These are phyloP conservation scores for Varecia variegata DNA, from an alignment of 2,797 vertebrate species.

Conservation along the genomic window DNA sequence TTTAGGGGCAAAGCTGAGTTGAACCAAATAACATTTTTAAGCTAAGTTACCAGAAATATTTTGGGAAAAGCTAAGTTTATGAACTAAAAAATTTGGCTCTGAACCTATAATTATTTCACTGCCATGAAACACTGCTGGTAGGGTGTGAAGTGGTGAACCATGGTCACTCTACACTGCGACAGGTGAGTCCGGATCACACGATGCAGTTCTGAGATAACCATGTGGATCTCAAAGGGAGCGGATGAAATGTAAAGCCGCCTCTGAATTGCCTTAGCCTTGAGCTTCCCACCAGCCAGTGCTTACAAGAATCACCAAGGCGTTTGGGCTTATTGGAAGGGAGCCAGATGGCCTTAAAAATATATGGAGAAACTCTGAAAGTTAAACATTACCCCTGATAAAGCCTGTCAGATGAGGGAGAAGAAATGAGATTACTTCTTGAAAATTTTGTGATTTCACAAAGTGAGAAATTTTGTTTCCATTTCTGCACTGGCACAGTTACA, in stretches of 20 bases:
- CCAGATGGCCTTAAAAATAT: not conserved
- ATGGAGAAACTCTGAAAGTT: not conserved
- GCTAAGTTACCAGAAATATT: slow-evolving; percentile 16
- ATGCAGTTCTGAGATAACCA: not conserved
- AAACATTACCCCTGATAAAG: not conserved
- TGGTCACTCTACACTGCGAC: not conserved
- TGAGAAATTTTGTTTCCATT: not conserved
- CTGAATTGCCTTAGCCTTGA: not conserved
- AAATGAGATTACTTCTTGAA: not conserved
- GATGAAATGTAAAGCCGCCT: not conserved
- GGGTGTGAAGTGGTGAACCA: not conserved
- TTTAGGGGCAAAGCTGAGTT: not conserved
- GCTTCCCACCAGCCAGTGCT: not conserved
- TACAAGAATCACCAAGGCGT: not conserved
- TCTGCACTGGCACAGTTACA: not conserved
- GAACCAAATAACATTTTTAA: not conserved
- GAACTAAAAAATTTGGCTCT: not conserved
- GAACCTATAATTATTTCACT: not conserved
- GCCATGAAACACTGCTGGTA: not conserved
- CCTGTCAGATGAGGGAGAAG: not conserved
- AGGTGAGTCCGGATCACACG: no score
- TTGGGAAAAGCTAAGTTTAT: slow-evolving; percentile 18
- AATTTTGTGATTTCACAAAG: not conserved
- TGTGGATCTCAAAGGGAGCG: not conserved
- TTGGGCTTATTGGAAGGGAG: not conserved